Base-by-base conservation (phyloP, 1,140 invertebrate species). In the Hormaphis cornu region DNA sequence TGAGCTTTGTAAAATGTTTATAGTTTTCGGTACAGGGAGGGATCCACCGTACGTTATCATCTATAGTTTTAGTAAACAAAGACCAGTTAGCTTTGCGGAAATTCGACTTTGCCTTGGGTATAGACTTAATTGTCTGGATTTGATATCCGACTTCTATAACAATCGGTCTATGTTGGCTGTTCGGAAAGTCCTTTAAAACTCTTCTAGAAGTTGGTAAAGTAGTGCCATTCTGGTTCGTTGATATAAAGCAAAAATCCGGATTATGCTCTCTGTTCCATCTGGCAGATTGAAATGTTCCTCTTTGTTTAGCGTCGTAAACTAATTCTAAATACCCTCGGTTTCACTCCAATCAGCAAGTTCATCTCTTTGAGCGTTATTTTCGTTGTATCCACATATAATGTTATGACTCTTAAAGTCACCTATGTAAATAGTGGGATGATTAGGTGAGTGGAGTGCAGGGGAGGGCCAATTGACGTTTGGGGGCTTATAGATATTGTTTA, bases 261-360 rank as follows among this genome's bases (percentile, higher is more conserved):
- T 71, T 69, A 35, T 53, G 56, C 16, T 71, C 48, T 28, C 33
- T 28, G 16, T 56, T 69, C 71, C 35, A 71, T 42, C 14, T 52
- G 16, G 20, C 71, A 26, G 71, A 71, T 58, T 7, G 37, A 30
- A 71, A 71, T 14, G 71, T 54, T 28, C 52, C 71, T 20, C 50
- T 52, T 22, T 71, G 46, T 69, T 71, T 69, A 26, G 44, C 63
- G 42, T 69, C 56, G 69, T 56, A 69, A 12, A 71, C 28, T 35
- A 76, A 83, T 66, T 78, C 37, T 26, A 26, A n/a, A n/a, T 46
- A 46, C 69, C 37, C 28, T 69, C 50, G 28, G 48, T n/a, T 30
- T 71, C 61, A 35, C 44, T 14, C 63, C 70, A 71, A 18, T 71
- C 28, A 26, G 52, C 52, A 18, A 71, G 30, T n/a, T 33, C 35